Conservation (phyloP, 2,113 vertebrate species). For the Lathamus discolor region DNA sequence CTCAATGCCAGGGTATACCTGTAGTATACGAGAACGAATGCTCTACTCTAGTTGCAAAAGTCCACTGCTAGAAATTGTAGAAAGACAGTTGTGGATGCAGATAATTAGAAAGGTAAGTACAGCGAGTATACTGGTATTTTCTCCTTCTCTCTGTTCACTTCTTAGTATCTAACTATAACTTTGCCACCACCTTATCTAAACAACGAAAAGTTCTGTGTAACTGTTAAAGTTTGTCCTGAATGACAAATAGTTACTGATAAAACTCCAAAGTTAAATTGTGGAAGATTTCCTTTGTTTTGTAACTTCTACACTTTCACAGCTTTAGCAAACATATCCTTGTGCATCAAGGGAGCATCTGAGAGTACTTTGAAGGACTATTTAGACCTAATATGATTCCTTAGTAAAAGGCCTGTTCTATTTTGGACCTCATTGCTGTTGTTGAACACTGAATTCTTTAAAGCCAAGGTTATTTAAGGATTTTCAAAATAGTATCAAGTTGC, state of each 20-base stretch:
- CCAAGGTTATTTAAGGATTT: neutral
- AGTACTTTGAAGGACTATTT: neutral
- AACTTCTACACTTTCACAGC: neutral
- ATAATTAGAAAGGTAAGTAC: conserved; percentile 88
- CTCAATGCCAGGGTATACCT: conserved; percentile 96
- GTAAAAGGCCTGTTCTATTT: neutral
- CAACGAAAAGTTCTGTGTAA: neutral
- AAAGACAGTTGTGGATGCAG: conserved; percentile 84
- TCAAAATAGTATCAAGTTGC: neutral
- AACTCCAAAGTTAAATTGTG: neutral
- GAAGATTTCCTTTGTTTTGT: neutral
- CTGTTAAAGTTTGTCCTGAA: neutral
- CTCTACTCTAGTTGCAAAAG: conserved; percentile 98
- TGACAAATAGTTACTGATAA: neutral
- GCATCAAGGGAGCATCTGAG: neutral
- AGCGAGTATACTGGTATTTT: neutral
- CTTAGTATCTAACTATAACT: neutral
- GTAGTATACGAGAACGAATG: conserved; percentile 96
- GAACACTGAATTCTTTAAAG: neutral
- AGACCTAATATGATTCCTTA: neutral
- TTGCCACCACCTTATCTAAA: neutral
- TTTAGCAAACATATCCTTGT: neutral
- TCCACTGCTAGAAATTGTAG: conserved; percentile 88
- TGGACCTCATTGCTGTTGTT: neutral
- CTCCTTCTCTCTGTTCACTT: neutral